These are phyloP conservation scores for Erannis defoliaria DNA, from an alignment of 2,888 invertebrate species.

Conservation along the genomic window DNA sequence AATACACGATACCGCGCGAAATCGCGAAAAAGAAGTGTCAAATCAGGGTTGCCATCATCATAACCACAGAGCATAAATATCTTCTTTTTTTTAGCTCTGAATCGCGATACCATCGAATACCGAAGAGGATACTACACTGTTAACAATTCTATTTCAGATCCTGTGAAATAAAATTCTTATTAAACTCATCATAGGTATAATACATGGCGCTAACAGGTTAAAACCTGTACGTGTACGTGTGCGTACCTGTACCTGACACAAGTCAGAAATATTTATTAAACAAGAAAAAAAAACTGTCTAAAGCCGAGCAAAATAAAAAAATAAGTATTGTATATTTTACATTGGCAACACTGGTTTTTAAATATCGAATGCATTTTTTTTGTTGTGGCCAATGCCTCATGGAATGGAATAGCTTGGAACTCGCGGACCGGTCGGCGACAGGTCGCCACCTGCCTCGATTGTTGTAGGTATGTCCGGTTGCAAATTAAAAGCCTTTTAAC, in stretches of 20 bases:
- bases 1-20: no score
- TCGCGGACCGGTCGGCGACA: slow-evolving; percentile 71
- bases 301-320: neutral
- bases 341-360: slow-evolving; percentile 51
- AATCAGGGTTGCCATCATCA: no score
- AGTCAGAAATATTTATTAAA: slow-evolving; percentile 1
- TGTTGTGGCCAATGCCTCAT: slow-evolving; percentile 50
- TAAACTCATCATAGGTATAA: slow-evolving; percentile 11
- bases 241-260: slow-evolving; percentile 13
- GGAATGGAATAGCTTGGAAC: slow-evolving; percentile 48
- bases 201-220: no score
- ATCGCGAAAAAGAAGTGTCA: no score
- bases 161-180: no score
- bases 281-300: neutral
- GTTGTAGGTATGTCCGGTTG: slow-evolving; percentile 76
- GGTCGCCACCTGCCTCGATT: slow-evolving; percentile 76
- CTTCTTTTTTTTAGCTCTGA: no score
- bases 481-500: slow-evolving; percentile 64
- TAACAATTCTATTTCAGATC: no score
- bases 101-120: no score
- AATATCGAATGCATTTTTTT: slow-evolving; percentile 59
- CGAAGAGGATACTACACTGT: no score
- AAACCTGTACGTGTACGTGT: no score
- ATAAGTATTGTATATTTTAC: no score
- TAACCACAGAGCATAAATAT: no score